phyloP scores from a whole-genome alignment of 2,888 invertebrate genomes.

The Trilocha varians region DNA sequence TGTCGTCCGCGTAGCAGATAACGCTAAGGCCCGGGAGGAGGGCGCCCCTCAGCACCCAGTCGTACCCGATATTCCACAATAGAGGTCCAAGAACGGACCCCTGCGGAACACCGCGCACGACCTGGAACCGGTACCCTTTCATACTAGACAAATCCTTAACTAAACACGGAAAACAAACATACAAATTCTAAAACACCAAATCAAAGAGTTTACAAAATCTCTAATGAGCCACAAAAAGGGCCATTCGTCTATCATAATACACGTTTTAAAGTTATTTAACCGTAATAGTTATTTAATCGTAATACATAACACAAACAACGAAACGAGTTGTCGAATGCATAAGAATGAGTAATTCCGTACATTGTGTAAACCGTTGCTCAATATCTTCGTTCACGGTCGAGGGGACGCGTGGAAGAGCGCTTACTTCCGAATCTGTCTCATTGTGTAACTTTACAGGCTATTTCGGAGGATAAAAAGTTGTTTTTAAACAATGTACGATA shows the following conservation, averaged over 20 bases:
- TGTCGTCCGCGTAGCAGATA: too few species aligned
- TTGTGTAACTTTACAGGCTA: slow-evolving; percentile 28
- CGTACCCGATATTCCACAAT: too few species aligned
- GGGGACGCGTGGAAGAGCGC: slow-evolving; percentile 34
- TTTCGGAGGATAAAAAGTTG: slow-evolving; percentile 6
- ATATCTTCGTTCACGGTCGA: slow-evolving; percentile 32
- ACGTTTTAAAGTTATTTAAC: slow-evolving; percentile 10
- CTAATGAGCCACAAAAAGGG: too few species aligned
- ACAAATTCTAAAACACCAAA: too few species aligned
- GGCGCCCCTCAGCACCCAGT: too few species aligned
- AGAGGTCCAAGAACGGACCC: too few species aligned
- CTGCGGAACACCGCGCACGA: too few species aligned
- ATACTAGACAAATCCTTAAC: too few species aligned
- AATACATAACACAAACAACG: background rate
- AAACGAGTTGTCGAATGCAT: background rate
- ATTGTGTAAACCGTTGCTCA: slow-evolving; percentile 36
- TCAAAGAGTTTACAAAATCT: too few species aligned
- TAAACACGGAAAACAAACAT: too few species aligned
- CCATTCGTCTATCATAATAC: slow-evolving; percentile 8
- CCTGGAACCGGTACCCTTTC: too few species aligned
- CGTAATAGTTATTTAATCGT: slow-evolving; percentile 10
- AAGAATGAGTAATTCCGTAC: slow-evolving; percentile 6
- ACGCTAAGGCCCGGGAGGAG: too few species aligned
- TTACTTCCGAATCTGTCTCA: slow-evolving; percentile 51
- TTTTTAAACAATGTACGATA: background rate